Evolutionary conservation across 2,113 vertebrate species (phyloP).

Genomic region (Epinephelus fuscoguttatus): DNA sequence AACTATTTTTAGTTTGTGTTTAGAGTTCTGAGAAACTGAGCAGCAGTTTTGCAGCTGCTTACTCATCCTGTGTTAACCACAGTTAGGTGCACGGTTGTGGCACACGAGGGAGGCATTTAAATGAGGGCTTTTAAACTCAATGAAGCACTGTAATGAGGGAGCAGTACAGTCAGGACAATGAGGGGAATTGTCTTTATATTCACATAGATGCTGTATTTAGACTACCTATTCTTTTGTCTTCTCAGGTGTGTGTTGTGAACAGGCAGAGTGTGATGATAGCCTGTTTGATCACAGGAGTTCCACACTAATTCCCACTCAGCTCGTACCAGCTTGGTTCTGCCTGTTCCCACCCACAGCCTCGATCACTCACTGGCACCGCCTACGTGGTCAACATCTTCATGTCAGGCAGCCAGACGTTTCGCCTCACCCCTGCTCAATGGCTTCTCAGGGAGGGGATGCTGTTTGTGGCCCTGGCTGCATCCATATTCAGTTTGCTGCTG

Average conservation of each 20-base stretch:
- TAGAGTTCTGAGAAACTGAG: too few species aligned
- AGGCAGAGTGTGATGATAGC: constrained; percentile 75
- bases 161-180: neutral
- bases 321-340: constrained; percentile 14
- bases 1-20: too few species aligned
- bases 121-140: constrained; percentile 60
- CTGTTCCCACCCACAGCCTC: constrained; percentile 7
- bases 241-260: constrained; percentile 67
- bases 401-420: constrained; percentile 90
- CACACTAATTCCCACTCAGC: constrained; percentile 55
- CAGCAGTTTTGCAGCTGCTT: constrained; percentile 21
- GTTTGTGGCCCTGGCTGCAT: constrained; percentile 92
- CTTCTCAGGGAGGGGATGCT: constrained; percentile 93
- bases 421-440: constrained; percentile 88
- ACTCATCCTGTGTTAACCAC: constrained; percentile 70
- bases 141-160: constrained; percentile 5
- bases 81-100: neutral
- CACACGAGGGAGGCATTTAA: constrained; percentile 61
- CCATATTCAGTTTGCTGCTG: constrained; percentile 95
- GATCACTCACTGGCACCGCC: constrained; percentile 86
- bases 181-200: too few species aligned
- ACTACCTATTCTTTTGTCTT: neutral
- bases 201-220: neutral
- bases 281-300: constrained; percentile 69
- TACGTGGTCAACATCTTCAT: constrained; percentile 93